Evolutionary conservation across 2,888 invertebrate species (phyloP), one percentile per base, ranked within the genome.

Genomic region (Bibio marci): DNA sequence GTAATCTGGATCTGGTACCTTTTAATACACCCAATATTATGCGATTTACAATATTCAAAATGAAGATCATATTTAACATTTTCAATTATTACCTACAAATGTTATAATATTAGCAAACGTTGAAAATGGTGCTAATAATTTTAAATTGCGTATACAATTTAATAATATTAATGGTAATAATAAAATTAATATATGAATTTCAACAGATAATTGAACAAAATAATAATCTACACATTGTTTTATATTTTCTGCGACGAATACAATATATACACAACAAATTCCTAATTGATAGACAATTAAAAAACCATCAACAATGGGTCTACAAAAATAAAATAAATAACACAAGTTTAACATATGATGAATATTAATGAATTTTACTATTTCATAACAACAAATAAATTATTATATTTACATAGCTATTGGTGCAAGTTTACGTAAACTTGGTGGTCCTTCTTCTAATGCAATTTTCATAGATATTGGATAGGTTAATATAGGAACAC

Each of bases 191-290:
- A 82, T 83, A 51, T 80, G 76, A 25, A 75, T 59, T 40, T 72
- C 64, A 27, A 76, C 65, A 37, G 70, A 66, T 6, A 74, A 57
- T 1, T 63, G 51, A 1, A 67, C 55, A 3, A 58, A 52, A 49
- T 76, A 69, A 15, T 67, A 59, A 30, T 66, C 66, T 12, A 70
- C 59, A 11, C 85, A 79, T 47, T 63, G 66, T 53, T 80, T 69
- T n/a, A 92, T 69, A 59, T 88, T 92, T 43, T 77, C 76, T 0
- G 91, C 75, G 36, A 95, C 85, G 58, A 95, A 97, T 1, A 95
- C 85, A 17, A 90, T 80, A 61, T 97, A 97, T 2, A 95, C 92
- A 58, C 92, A 92, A 58, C 95, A 94, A 36, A 90, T 87, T 35
- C 97, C 97, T 50, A 95, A 68, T 62, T 97, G 95, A 50, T 94